Evolutionary conservation across 2,797 vertebrate species (phyloP).

Genomic region (Spinus pinus): DNA sequence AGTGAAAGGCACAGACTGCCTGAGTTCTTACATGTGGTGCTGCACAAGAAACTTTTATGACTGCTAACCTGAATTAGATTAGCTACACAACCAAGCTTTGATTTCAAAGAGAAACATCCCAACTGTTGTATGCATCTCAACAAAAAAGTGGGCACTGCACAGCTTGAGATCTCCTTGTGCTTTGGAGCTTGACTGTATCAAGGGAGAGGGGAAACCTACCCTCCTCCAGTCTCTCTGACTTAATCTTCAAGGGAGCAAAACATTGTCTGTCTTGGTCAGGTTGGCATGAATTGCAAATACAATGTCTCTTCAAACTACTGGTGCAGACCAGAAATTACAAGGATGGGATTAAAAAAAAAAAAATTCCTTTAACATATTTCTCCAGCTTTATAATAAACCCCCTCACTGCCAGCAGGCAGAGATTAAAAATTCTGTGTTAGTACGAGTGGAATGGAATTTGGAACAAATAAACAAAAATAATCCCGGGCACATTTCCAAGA

Average conservation of each 20-base stretch:
- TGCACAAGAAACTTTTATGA: neutral
- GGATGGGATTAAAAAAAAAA: neutral
- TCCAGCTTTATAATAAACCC: neutral
- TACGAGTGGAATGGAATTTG: slow-evolving; percentile 5
- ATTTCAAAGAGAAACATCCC: neutral
- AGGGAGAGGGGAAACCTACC: neutral
- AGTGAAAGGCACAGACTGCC: neutral
- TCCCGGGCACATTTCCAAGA: slow-evolving; percentile 40
- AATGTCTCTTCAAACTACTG: neutral
- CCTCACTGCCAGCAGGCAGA: neutral
- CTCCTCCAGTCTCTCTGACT: neutral
- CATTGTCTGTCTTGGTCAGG: neutral
- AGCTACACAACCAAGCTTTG: neutral
- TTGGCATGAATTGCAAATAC: neutral
- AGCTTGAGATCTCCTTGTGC: neutral
- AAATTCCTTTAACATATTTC: neutral
- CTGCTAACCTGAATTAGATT: neutral
- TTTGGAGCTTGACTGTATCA: neutral
- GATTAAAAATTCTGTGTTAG: slow-evolving; percentile 53
- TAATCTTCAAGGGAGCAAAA: neutral
- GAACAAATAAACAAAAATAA: slow-evolving; percentile 66
- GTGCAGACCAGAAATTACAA: neutral
- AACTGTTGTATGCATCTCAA: rapidly evolving
- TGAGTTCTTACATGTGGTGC: neutral
- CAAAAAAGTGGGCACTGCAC: neutral